Percentiles rank a stretch among this genome's conserved stretches.
Conservation (phyloP, 2,797 vertebrate species). For the Peromyscus nudipes region DNA sequence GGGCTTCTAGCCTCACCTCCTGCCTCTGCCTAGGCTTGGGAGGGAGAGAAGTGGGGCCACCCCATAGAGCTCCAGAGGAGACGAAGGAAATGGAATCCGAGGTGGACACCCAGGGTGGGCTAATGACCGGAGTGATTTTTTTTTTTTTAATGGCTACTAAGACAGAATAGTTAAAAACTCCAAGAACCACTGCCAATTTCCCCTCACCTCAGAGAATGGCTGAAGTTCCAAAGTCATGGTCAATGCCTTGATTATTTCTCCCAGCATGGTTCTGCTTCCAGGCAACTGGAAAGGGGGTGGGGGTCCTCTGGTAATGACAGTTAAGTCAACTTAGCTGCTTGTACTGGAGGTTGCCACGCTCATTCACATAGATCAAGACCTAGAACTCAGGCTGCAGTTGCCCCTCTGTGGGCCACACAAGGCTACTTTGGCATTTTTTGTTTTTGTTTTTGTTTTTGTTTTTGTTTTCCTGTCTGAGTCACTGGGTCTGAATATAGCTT, state of each 20-base stretch:
- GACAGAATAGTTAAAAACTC: conserved; percentile 79
- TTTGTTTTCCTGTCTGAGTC: conserved; percentile 37
- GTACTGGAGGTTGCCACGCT: conserved; percentile 3
- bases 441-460: neutral
- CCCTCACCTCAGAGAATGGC: conserved; percentile 62
- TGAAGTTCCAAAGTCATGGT: conserved; percentile 63
- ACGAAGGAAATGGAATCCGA: conserved; percentile 72
- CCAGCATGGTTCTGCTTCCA: neutral
- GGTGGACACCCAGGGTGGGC: conserved; percentile 77
- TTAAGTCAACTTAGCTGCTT: neutral
- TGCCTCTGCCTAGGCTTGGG: conserved; percentile 56
- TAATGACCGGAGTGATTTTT: conserved; percentile 73
- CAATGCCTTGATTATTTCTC: conserved; percentile 53
- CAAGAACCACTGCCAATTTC: conserved; percentile 74
- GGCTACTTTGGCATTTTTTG: neutral
- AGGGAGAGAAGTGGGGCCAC: conserved; percentile 37
- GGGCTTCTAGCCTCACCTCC: conserved; percentile 64
- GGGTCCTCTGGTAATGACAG: neutral
- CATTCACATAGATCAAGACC: neutral
- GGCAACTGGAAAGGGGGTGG: neutral
- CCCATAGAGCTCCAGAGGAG: conserved; percentile 44
- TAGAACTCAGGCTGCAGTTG: neutral
- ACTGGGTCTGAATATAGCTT: conserved; percentile 36
- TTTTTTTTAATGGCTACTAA: conserved; percentile 74
- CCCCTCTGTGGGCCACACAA: neutral